Evolutionary conservation across 2,113 vertebrate genomes (phyloP), one percentile per base, ranked within the genome.

Genomic region (Rhipidura dahli): DNA sequence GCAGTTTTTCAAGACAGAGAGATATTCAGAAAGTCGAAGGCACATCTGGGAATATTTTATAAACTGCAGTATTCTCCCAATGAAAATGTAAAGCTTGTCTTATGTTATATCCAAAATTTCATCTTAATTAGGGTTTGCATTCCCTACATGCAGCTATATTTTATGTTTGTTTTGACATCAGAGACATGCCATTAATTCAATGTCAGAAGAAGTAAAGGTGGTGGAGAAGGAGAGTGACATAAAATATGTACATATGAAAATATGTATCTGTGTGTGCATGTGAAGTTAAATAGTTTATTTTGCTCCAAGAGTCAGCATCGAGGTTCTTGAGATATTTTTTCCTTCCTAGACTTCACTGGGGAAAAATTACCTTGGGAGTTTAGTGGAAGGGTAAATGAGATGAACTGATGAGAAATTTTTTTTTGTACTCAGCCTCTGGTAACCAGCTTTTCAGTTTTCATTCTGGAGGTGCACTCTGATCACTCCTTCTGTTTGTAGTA

Each of bases 21-120:
- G 92, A 93, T 94, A 96, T 86, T 97, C 90, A 93, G 89, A 95
- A 85, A 90, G 61, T 93, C 95, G 68, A 93, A 78, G 76, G 53
- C 93, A 97, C 98, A 98, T 97, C 97, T 98, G 97, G 97, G 97
- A 98, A 96, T 92, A 95, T 97, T 97, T 97, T 97, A 91, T 96
- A 97, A 97, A 95, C 85, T 84, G 47, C 51, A 96, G 79, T 96
- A 96, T 87, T 96, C 91, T 94, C 93, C 96, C 95, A 95, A 87
- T 90, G 95, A 97, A 96, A 97, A 98, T 94, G 96, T 89, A 92
- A 96, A 97, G 89, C 94, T 95, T 96, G 95, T 97, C 95, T 96
- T 72, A 92, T 77, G 82, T 76, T 96, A 78, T 95, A 79, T 94
- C 88, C 96, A 95, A 97, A 98, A 91, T 96, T 95, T 97, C 85